Conservation (phyloP, 2,113 vertebrate species). For the Sorex fumeus region DNA sequence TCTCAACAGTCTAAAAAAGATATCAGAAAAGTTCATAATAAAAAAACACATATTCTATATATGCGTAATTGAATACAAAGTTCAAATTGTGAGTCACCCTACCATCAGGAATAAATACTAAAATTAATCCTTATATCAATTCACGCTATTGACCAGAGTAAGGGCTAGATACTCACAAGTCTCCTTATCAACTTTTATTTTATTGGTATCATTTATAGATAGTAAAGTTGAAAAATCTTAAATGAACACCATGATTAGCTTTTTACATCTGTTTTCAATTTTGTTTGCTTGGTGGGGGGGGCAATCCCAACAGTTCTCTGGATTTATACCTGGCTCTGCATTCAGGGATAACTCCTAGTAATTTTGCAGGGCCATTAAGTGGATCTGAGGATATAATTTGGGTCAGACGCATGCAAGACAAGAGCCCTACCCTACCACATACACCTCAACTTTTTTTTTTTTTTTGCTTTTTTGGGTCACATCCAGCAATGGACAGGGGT, state of each 20-base stretch:
- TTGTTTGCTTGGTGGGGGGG: too few species aligned
- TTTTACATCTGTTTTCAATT: conserved; percentile 13
- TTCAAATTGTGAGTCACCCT: conserved; percentile 3
- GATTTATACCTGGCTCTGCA: too few species aligned
- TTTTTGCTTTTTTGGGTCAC: too few species aligned
- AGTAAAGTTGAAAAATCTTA: conserved; percentile 30
- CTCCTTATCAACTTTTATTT: background rate
- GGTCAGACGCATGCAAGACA: too few species aligned
- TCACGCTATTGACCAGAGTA: background rate
- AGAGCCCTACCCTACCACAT: too few species aligned
- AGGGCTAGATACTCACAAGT: background rate
- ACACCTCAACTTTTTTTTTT: too few species aligned
- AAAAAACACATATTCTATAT: background rate
- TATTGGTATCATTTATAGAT: background rate
- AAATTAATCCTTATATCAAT: conserved; percentile 25
- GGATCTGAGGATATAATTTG: too few species aligned
- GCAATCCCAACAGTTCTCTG: too few species aligned
- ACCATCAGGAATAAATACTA: background rate
- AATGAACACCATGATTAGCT: background rate
- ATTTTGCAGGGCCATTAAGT: too few species aligned
- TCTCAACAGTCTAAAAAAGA: conserved; percentile 40
- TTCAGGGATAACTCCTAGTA: too few species aligned
- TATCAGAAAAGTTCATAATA: background rate
- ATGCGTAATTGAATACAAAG: background rate
- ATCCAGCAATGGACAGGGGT: too few species aligned